Percentiles rank a stretch among this genome's conserved stretches.
Evolutionary conservation across 2,113 vertebrate genomes (phyloP).

Genomic region (Neogale vison): DNA sequence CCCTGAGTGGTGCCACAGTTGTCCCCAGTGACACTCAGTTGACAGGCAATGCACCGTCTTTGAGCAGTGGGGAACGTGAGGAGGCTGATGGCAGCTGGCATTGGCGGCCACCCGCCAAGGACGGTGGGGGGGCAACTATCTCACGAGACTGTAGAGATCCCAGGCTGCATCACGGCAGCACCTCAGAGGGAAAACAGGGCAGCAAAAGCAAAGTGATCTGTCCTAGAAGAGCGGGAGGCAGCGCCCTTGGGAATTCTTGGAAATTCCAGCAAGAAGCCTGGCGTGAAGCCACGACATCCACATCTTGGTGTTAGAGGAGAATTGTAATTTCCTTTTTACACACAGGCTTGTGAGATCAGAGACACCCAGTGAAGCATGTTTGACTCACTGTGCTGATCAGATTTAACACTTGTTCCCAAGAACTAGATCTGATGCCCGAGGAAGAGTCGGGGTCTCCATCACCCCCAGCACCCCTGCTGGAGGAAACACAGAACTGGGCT

Average conservation of each 20-base stretch:
- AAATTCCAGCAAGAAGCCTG: background rate
- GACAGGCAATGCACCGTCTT: background rate
- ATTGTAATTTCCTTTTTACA: background rate
- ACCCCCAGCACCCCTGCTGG: rapidly evolving
- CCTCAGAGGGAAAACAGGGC: background rate
- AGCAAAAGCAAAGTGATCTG: background rate
- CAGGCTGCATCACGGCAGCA: background rate
- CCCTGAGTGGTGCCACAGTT: background rate
- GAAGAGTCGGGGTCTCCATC: background rate
- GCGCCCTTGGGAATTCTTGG: background rate
- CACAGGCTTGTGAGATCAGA: background rate
- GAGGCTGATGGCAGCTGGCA: background rate
- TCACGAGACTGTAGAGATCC: background rate
- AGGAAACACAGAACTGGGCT: background rate
- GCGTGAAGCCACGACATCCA: background rate
- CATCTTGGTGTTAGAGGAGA: background rate
- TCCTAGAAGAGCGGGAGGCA: background rate
- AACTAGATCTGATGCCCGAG: background rate
- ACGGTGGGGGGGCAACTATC: background rate
- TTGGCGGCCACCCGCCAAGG: background rate
- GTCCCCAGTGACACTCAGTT: background rate
- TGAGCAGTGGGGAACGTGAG: background rate
- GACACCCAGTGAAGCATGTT: background rate
- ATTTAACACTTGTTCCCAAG: background rate
- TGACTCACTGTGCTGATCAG: background rate